Evolutionary conservation across 2,113 vertebrate genomes (phyloP).

Genomic region (Leiothrix lutea): DNA sequence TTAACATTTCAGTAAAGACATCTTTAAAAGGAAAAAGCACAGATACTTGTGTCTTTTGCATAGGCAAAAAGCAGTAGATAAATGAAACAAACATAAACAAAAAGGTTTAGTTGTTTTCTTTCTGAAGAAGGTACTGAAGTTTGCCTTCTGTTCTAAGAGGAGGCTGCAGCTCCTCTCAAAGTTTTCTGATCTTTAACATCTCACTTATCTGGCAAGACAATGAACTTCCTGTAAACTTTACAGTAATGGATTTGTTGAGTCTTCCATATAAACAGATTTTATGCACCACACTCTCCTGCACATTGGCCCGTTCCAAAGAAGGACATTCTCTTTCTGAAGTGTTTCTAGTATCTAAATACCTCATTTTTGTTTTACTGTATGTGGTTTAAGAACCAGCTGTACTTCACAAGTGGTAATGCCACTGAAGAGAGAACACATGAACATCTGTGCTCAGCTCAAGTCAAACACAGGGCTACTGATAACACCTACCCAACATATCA

Average conservation of each 20-base stretch:
- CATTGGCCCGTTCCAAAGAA: not conserved
- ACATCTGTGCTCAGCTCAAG: not conserved
- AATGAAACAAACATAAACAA: not conserved
- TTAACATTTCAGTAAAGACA: slow-evolving; percentile 32
- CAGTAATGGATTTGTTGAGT: not conserved
- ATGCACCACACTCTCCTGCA: not conserved
- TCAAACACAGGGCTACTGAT: not conserved
- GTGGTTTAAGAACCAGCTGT: not conserved
- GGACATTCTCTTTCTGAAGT: not conserved
- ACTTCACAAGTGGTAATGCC: not conserved
- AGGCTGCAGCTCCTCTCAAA: not conserved
- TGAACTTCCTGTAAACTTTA: not conserved
- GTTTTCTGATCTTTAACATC: not conserved
- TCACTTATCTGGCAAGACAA: not conserved
- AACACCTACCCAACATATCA: not conserved
- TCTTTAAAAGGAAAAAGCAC: not conserved
- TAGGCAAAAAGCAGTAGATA: not conserved
- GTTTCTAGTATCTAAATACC: not conserved
- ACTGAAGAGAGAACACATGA: not conserved
- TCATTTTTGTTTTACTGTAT: not conserved
- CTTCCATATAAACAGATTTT: not conserved
- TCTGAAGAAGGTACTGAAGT: not conserved
- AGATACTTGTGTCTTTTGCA: not conserved
- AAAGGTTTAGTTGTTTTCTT: not conserved
- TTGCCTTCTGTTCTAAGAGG: not conserved